Conservation (phyloP, 1,140 invertebrate genomes). For the Diorhabda elongata region DNA sequence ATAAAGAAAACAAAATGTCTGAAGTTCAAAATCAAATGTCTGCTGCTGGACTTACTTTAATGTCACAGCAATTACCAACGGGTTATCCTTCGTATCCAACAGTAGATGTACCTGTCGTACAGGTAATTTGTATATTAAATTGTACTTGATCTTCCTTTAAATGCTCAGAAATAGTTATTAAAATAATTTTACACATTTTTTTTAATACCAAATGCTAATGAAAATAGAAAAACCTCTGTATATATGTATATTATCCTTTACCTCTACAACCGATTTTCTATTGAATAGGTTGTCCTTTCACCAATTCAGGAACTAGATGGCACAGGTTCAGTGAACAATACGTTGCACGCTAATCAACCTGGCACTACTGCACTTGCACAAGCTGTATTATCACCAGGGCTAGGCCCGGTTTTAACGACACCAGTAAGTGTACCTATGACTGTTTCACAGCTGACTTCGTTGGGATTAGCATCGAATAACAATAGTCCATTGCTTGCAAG, state of each 20-base stretch:
- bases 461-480: conserved; percentile 43
- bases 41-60: conserved; percentile 56
- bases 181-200: background rate
- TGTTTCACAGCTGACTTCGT: conserved; percentile 45
- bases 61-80: conserved; percentile 55
- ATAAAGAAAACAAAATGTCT: conserved; percentile 62
- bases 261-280: conserved; percentile 5
- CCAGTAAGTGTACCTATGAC: conserved; percentile 50
- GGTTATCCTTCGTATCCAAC: conserved; percentile 51
- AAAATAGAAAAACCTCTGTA: too few relatives aligned
- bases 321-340: conserved; percentile 60
- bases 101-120: conserved; percentile 63
- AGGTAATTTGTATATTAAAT: conserved; percentile 37
- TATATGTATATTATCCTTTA: background rate
- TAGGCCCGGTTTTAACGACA: conserved; percentile 56
- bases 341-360: conserved; percentile 62
- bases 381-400: conserved; percentile 62
- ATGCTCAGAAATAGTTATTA: background rate
- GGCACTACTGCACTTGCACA: conserved; percentile 67
- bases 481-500: conserved; percentile 49
- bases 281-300: conserved; percentile 65
- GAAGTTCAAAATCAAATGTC: conserved; percentile 29
- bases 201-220: background rate
- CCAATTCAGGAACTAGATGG: conserved; percentile 74
- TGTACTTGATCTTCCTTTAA: too few relatives aligned